phyloP scores from a whole-genome alignment of 1,140 invertebrate genomes.

The Trialeurodes vaporariorum region DNA sequence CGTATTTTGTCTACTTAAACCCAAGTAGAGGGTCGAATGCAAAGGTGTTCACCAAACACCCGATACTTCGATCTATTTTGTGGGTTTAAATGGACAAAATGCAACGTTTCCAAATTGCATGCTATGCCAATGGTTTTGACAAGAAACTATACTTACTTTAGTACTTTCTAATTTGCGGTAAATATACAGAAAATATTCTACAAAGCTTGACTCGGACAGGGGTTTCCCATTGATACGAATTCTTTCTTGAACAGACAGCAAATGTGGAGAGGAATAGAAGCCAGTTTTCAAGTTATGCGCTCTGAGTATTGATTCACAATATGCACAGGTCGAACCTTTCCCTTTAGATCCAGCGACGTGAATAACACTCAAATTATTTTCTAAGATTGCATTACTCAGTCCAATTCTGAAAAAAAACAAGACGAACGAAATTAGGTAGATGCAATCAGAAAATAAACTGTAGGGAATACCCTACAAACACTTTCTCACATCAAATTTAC shows the following conservation, averaged over 20 bases:
- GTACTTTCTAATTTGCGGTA: conserved; percentile 47
- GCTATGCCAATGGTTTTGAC: too few species aligned
- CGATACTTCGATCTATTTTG: too few species aligned
- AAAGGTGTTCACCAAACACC: too few species aligned
- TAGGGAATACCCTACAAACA: too few species aligned
- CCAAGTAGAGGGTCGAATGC: too few species aligned
- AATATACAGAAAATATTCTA: conserved; percentile 69
- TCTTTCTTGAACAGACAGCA: conserved; percentile 83
- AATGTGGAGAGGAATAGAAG: conserved; percentile 92
- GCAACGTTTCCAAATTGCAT: too few species aligned
- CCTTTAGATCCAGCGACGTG: conserved; percentile 96
- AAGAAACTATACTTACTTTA: conserved; percentile 31
- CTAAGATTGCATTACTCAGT: conserved; percentile 46
- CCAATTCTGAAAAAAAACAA: conserved; percentile 41
- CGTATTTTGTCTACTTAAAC: too few species aligned
- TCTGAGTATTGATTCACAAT: conserved; percentile 79
- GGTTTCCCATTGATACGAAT: conserved; percentile 78
- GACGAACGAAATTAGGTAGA: too few species aligned
- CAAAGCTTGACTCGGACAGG: conserved; percentile 60
- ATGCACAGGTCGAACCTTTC: conserved; percentile 88
- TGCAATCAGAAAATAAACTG: too few species aligned
- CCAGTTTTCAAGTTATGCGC: conserved; percentile 79
- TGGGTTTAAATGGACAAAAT: too few species aligned
- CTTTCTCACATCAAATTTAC: too few species aligned
- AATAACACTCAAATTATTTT: conserved; percentile 62